Percentiles rank a stretch among this genome's conserved stretches.
Evolutionary conservation across 2,113 vertebrate genomes (phyloP).

Genomic region (Calidris pygmaea): DNA sequence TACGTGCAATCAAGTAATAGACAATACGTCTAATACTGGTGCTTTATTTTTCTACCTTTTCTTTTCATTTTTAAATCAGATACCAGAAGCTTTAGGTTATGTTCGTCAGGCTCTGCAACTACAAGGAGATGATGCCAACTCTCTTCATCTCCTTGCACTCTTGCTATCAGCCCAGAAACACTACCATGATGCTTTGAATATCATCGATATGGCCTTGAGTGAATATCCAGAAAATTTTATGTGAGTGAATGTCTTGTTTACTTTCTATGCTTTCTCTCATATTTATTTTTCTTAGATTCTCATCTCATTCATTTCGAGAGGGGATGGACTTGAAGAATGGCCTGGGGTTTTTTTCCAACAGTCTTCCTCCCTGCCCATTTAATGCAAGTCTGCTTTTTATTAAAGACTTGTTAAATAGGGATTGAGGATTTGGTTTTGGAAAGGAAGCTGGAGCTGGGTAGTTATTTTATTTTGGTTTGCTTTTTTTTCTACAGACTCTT

Average conservation of each 20-base stretch:
- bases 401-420: neutral
- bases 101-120: slow-evolving; percentile 96
- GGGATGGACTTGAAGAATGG: neutral
- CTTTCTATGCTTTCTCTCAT: neutral
- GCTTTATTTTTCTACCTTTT: slow-evolving; percentile 18
- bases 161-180: slow-evolving; percentile 97
- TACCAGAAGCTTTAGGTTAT: slow-evolving; percentile 95
- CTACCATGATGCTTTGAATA: slow-evolving; percentile 94
- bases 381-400: neutral
- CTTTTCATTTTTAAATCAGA: slow-evolving; percentile 73
- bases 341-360: neutral
- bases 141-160: slow-evolving; percentile 93
- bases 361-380: neutral
- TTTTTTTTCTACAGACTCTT: neutral
- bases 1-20: neutral
- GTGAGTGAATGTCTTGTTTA: slow-evolving; percentile 72
- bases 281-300: neutral
- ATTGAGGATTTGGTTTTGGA: neutral
- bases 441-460: neutral
- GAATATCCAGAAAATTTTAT: slow-evolving; percentile 98
- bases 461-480: neutral
- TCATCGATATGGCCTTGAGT: slow-evolving; percentile 97
- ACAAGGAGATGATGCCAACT: slow-evolving; percentile 96
- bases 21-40: neutral
- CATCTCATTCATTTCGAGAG: neutral